phyloP scores from a whole-genome alignment of 1,140 invertebrate genomes.

The Rhagoletis zephyria region DNA sequence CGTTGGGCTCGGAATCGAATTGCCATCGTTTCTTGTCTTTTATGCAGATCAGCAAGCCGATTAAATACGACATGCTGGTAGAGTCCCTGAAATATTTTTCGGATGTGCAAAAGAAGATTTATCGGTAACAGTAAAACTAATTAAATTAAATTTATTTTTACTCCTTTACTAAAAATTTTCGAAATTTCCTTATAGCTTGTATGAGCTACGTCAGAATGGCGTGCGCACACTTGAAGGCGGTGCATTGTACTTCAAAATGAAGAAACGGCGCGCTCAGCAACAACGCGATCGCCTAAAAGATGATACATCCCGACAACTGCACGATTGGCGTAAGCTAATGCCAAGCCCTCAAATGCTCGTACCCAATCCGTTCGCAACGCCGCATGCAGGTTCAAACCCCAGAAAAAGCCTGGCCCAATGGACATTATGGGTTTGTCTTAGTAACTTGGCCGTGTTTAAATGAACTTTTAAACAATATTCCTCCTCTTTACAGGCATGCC shows the following conservation, averaged over 20 bases:
- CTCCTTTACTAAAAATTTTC: neutral
- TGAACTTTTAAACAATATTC: neutral
- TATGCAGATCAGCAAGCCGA: constrained; percentile 82
- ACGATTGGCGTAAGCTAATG: constrained; percentile 73
- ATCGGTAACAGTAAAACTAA: constrained; percentile 63
- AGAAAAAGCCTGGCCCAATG: constrained; percentile 76
- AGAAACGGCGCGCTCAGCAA: constrained; percentile 74
- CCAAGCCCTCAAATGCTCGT: neutral
- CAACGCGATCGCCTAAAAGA: constrained; percentile 75
- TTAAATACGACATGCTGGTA: constrained; percentile 84
- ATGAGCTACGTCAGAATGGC: constrained; percentile 82
- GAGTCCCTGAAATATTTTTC: constrained; percentile 82
- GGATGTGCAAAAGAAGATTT: constrained; percentile 80
- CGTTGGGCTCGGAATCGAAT: constrained; percentile 63
- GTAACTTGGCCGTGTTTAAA: too few species aligned
- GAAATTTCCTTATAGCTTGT: constrained; percentile 72
- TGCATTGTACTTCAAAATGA: constrained; percentile 79
- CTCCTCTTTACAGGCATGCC: constrained; percentile 79
- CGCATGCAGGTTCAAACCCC: neutral
- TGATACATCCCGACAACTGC: constrained; percentile 65
- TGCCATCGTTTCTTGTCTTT: constrained; percentile 80
- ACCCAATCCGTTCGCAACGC: constrained; percentile 34
- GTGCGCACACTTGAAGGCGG: constrained; percentile 80
- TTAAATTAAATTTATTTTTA: neutral
- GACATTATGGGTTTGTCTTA: constrained; percentile 74